A percentile compares a stretch with the other conserved stretches of the same genome.
These are phyloP conservation scores for Pedicia rivosa DNA, from an alignment of 2,888 invertebrate genomes.

Conservation along the genomic window DNA sequence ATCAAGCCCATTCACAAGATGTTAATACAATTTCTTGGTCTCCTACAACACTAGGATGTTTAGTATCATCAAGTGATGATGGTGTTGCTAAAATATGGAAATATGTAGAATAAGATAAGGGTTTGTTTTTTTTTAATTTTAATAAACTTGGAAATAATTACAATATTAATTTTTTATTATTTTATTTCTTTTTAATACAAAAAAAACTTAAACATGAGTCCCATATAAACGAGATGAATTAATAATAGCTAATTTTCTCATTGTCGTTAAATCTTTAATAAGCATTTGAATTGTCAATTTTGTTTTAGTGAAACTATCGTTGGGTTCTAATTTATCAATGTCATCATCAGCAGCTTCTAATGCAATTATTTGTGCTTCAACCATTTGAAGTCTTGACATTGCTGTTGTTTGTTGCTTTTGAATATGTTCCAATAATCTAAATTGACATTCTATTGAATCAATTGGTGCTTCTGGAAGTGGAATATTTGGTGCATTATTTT, in stretches of 20 bases:
- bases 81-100: constrained; percentile 81
- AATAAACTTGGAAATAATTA: too few species aligned
- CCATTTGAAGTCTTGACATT: constrained; percentile 51
- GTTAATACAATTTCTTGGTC: constrained; percentile 90
- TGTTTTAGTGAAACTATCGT: constrained; percentile 44
- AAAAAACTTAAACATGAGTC: too few species aligned
- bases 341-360: constrained; percentile 41
- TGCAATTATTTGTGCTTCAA: constrained; percentile 60
- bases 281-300: constrained; percentile 61
- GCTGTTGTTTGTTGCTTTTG: constrained; percentile 56
- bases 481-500: constrained; percentile 25
- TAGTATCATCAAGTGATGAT: constrained; percentile 88
- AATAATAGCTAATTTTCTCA: constrained; percentile 47
- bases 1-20: constrained; percentile 75
- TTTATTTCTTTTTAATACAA: too few species aligned
- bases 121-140: too few species aligned
- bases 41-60: constrained; percentile 52
- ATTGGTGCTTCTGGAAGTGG: constrained; percentile 74
- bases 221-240: constrained; percentile 17
- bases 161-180: too few species aligned
- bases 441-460: constrained; percentile 59
- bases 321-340: constrained; percentile 41
- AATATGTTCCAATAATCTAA: constrained; percentile 60
- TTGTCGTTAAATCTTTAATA: constrained; percentile 51
- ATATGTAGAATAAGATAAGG: constrained; percentile 30